Percentiles rank a stretch among this genome's conserved stretches.
phyloP scores from a whole-genome alignment of 1,140 invertebrate genomes.

The Ostrea edulis region DNA sequence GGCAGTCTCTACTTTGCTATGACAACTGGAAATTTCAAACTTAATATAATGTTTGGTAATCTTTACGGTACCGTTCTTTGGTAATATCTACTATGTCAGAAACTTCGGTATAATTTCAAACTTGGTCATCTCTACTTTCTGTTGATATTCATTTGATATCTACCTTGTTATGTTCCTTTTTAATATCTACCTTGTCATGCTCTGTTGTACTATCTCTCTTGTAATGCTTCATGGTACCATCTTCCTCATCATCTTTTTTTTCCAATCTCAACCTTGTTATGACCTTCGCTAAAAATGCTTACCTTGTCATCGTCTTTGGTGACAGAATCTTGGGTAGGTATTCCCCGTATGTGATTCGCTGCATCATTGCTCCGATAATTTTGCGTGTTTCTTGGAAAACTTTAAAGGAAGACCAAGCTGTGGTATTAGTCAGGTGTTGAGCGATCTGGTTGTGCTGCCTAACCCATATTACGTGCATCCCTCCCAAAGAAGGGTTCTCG shows the following conservation, averaged over 20 bases:
- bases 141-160: too few species aligned
- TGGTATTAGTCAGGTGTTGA: conserved; percentile 84
- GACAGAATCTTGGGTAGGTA: conserved; percentile 91
- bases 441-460: conserved; percentile 96
- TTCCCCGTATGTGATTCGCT: conserved; percentile 95
- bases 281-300: neutral
- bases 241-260: neutral
- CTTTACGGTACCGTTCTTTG: too few species aligned
- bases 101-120: too few species aligned
- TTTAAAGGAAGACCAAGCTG: conserved; percentile 91
- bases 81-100: too few species aligned
- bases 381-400: conserved; percentile 91
- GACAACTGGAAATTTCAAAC: too few species aligned
- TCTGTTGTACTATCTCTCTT: too few species aligned
- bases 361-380: conserved; percentile 96
- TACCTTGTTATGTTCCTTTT: too few species aligned
- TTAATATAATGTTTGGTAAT: too few species aligned
- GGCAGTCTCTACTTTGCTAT: too few species aligned
- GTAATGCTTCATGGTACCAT: neutral
- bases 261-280: neutral
- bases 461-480: conserved; percentile 98
- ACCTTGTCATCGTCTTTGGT: conserved; percentile 8
- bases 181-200: too few species aligned
- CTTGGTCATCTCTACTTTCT: too few species aligned
- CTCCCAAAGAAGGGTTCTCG: conserved; percentile 83